A percentile compares a stretch with the other conserved stretches of the same genome.
These are phyloP conservation scores for Tipula lateralis DNA, from an alignment of 2,888 invertebrate genomes.

Conservation along the genomic window DNA sequence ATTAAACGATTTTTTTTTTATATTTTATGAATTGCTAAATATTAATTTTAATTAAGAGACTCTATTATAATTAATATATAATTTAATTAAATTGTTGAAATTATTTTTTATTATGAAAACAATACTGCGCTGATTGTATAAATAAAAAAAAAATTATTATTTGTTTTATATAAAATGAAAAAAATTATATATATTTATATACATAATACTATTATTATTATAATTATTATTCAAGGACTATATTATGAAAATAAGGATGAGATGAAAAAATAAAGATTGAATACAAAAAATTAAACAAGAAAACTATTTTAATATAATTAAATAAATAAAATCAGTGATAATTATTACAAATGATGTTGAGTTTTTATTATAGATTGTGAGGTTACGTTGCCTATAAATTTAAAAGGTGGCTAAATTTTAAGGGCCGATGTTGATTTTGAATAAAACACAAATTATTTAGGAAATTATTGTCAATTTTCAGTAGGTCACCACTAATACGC, in stretches of 20 bases:
- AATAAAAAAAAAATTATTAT: not conserved
- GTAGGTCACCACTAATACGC: too few species aligned
- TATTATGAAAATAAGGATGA: not conserved
- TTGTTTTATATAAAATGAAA: not conserved
- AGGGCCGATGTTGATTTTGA: too few species aligned
- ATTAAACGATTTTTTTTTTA: not conserved
- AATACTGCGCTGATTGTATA: not conserved
- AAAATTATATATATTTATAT: not conserved
- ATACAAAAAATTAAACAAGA: not conserved
- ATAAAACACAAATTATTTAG: too few species aligned
- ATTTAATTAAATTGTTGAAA: not conserved
- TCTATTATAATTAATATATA: not conserved
- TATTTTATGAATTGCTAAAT: not conserved
- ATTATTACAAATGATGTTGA: not conserved
- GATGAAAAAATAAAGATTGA: not conserved
- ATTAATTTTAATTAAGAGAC: not conserved
- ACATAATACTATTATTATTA: too few species aligned
- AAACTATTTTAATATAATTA: not conserved
- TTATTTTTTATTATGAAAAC: not conserved
- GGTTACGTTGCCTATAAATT: too few species aligned
- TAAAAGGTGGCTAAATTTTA: too few species aligned
- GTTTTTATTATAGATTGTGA: too few species aligned
- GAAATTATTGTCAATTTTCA: too few species aligned
- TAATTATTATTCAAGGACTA: not conserved
- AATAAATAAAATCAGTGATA: not conserved